Conservation (phyloP, 1,140 invertebrate genomes). For the Triops cancriformis region DNA sequence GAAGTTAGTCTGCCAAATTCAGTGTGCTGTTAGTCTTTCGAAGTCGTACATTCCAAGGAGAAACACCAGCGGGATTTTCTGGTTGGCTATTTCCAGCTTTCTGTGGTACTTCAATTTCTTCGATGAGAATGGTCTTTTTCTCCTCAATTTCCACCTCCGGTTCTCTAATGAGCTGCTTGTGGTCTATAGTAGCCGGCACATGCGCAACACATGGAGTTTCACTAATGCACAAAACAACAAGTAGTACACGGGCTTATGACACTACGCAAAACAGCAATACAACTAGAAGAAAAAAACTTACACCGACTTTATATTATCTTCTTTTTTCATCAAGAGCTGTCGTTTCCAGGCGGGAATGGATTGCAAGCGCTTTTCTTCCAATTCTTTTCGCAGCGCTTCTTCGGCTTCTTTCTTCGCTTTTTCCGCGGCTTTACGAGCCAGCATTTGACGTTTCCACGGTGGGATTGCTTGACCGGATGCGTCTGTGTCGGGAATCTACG, state of each 20-base stretch:
- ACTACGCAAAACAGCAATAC: neutral
- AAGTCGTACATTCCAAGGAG: constrained; percentile 73
- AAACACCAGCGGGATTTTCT: constrained; percentile 53
- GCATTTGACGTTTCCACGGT: constrained; percentile 87
- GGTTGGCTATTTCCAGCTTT: constrained; percentile 49
- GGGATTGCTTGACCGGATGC: constrained; percentile 80
- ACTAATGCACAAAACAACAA: neutral
- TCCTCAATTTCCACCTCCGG: constrained; percentile 33
- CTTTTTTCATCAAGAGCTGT: constrained; percentile 70
- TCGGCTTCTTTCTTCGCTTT: constrained; percentile 81
- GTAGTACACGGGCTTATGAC: neutral
- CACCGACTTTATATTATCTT: constrained; percentile 48
- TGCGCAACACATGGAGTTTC: neutral
- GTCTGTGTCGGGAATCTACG: constrained; percentile 79
- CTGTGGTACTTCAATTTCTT: constrained; percentile 36
- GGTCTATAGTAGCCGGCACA: constrained; percentile 14
- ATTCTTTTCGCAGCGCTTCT: constrained; percentile 68
- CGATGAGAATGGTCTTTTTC: constrained; percentile 19
- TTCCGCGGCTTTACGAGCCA: constrained; percentile 85
- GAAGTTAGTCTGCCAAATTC: constrained; percentile 55
- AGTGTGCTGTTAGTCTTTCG: constrained; percentile 78
- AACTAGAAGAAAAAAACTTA: constrained; percentile 7
- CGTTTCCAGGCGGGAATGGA: constrained; percentile 88
- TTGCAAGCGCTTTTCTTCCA: constrained; percentile 72
- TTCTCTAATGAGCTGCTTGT: constrained; percentile 14